phyloP scores from a whole-genome alignment of 2,888 invertebrate genomes.

The Drosophila barbarae region DNA sequence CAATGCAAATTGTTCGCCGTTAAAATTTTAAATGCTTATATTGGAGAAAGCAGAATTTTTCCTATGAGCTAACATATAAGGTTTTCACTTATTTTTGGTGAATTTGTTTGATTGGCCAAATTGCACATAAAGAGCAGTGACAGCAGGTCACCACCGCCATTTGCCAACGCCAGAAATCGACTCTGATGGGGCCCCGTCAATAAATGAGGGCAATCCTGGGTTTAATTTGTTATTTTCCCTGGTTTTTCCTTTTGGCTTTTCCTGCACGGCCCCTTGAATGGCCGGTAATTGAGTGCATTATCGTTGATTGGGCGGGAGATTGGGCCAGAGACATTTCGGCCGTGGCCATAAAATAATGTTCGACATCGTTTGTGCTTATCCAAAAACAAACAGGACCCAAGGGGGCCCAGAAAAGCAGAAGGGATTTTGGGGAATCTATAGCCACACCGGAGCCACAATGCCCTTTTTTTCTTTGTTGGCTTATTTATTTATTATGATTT shows the following conservation, averaged over 20 bases:
- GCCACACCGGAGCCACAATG: background rate
- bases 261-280: conserved; percentile 46
- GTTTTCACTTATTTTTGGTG: background rate
- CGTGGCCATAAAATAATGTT: conserved; percentile 59
- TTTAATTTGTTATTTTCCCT: conserved; percentile 23
- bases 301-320: conserved; percentile 57
- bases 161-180: background rate
- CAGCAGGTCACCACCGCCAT: conserved; percentile 1
- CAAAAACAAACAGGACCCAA: conserved; percentile 20
- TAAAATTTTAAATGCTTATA: background rate
- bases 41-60: background rate
- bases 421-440: background rate
- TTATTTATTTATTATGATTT: background rate
- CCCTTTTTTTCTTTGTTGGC: background rate
- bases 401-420: background rate
- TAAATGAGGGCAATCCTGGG: conserved; percentile 25
- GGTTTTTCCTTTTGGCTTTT: background rate
- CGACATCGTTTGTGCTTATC: conserved; percentile 41
- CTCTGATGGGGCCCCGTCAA: conserved; percentile 24
- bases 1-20: no score
- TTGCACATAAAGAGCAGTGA: conserved; percentile 8
- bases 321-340: conserved; percentile 24
- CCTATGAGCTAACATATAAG: background rate
- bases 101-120: conserved; percentile 1
- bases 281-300: conserved; percentile 70